Evolutionary conservation across 2,113 vertebrate species (phyloP), one percentile per base, ranked within the genome.

Genomic region (Noctilio leporinus): DNA sequence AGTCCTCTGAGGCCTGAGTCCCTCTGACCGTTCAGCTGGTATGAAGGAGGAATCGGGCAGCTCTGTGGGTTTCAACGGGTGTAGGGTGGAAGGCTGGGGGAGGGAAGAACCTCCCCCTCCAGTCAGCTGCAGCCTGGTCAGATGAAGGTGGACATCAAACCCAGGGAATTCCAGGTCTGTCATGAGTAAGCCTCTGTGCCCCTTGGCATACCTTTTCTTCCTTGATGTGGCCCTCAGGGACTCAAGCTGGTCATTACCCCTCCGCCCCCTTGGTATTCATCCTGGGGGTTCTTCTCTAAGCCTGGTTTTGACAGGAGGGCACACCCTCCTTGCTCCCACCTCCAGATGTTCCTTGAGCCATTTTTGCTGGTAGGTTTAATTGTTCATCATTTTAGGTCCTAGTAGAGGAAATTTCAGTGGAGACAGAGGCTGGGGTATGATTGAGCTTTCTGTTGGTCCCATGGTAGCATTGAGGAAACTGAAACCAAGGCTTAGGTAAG

Each of bases 311-410:
- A n/a, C 0, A 19, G 83, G 65, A 65, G 3, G 65, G 11, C 2
- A 2, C 2, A 1, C 10, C 5, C 10, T 17, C 10, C 22, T 19
- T 2, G 5, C 47, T 67, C 62, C 65, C 12, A 15, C 26, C 16
- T 38, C 22, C 2, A 0, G 1, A 0, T 55, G 28, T 19, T 17
- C 38, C 28, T 59, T 8, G n/a, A 55, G 0, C 40, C 40, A 40
- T 70, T 47, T 78, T 65, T 65, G 3, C n/a, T 38, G 47, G 4
- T 49, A 15, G 20, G 19, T 81, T 89, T 76, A 83, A 33, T 19
- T 67, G 28, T 87, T 67, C 12, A 80, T 55, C 40, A 6, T 24
- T 33, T 72, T 49, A 45, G 16, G 30, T 47, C 67, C 38, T n/a
- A 65, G 7, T 22, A 67, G 72, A 89, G 81, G 59, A 45, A 38